A percentile compares a stretch with the other conserved stretches of the same genome.
phyloP scores from a whole-genome alignment of 1,140 invertebrate genomes.

The Cecropterus lyciades region DNA sequence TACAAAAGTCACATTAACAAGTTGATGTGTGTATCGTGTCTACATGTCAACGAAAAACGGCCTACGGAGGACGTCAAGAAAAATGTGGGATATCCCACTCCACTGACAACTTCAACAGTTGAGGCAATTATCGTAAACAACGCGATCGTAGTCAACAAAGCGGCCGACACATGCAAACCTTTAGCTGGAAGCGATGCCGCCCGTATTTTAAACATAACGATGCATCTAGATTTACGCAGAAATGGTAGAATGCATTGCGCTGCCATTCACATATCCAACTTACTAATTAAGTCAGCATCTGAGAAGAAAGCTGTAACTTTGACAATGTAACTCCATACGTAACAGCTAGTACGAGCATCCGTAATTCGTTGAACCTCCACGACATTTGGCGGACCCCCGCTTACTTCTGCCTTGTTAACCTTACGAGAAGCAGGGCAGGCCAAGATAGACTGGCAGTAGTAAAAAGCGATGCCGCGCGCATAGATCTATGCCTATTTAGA shows the following conservation, averaged over 20 bases:
- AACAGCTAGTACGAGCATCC: constrained; percentile 56
- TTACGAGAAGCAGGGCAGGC: constrained; percentile 28
- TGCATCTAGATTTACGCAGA: constrained; percentile 69
- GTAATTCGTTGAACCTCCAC: constrained; percentile 47
- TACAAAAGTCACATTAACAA: constrained; percentile 3
- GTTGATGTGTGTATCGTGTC: constrained; percentile 1
- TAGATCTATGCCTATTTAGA: constrained; percentile 82
- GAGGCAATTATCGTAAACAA: constrained; percentile 36
- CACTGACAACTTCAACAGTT: constrained; percentile 22
- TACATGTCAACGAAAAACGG: constrained; percentile 3
- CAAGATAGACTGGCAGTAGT: constrained; percentile 49
- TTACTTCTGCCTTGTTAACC: constrained; percentile 11
- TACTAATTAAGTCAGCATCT: constrained; percentile 82
- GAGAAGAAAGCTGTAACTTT: constrained; percentile 81
- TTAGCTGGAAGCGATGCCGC: constrained; percentile 34
- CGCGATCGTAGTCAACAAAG: constrained; percentile 24
- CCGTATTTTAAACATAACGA: constrained; percentile 77
- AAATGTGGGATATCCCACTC: constrained; percentile 28
- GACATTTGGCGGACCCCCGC: constrained; percentile 16
- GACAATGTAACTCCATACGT: constrained; percentile 80
- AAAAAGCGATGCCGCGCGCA: constrained; percentile 70
- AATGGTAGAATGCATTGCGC: constrained; percentile 72
- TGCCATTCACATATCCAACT: constrained; percentile 82
- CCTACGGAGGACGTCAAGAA: constrained; percentile 15
- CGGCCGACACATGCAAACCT: constrained; percentile 26